Percentiles rank a stretch among this genome's conserved stretches.
These are phyloP conservation scores for Syrrhaptes paradoxus DNA, from an alignment of 2,113 vertebrate genomes.

Conservation along the genomic window DNA sequence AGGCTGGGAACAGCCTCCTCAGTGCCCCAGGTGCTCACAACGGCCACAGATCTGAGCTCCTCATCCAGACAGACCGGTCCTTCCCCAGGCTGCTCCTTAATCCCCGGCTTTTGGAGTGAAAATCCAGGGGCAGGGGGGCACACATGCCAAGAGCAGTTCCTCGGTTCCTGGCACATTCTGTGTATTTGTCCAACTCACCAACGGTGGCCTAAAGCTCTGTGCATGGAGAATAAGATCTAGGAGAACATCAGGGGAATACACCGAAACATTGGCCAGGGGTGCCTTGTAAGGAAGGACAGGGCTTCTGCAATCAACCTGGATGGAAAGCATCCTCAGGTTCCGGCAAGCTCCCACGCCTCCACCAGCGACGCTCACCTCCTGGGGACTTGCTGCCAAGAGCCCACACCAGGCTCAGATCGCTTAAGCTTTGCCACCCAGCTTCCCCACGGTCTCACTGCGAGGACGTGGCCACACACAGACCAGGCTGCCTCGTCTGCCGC, in stretches of 20 bases:
- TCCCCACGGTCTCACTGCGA: background rate
- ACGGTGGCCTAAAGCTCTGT: background rate
- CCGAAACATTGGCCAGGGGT: background rate
- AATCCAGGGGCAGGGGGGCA: background rate
- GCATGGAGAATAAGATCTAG: background rate
- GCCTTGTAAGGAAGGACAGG: background rate
- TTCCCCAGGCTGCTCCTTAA: background rate
- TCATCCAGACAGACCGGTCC: background rate
- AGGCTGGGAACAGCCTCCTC: background rate
- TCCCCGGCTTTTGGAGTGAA: background rate
- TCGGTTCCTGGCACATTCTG: background rate
- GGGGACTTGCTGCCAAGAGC: background rate
- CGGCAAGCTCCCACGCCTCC: background rate
- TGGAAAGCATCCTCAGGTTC: background rate
- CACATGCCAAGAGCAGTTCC: background rate
- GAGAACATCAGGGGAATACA: background rate
- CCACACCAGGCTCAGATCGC: background rate
- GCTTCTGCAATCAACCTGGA: background rate
- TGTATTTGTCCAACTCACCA: background rate
- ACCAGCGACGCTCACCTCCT: background rate
- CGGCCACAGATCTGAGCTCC: background rate
- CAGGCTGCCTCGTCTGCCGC: background rate
- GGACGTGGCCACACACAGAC: background rate
- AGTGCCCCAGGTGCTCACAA: background rate
- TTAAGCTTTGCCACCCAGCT: background rate